Evolutionary conservation across 2,888 invertebrate genomes (phyloP).

Genomic region (Theretra japonica): DNA sequence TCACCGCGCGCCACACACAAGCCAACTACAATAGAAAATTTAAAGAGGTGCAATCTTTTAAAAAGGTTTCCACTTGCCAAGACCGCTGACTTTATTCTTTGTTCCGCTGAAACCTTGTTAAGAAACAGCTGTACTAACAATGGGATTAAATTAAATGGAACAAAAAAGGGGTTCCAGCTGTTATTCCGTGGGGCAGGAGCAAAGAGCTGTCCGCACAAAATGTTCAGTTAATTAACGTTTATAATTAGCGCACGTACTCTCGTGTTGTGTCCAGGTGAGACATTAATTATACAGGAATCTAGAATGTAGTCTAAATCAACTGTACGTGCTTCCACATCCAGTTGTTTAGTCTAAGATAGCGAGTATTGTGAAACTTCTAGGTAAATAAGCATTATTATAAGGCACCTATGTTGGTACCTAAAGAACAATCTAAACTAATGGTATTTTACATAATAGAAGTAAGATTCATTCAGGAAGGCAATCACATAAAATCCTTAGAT

Average conservation of each 20-base stretch:
- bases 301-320: neutral
- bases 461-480: too few species aligned
- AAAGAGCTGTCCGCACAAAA: conserved; percentile 26
- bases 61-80: conserved; percentile 20
- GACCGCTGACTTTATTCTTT: conserved; percentile 55
- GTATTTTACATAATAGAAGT: too few species aligned
- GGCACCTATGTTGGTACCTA: too few species aligned
- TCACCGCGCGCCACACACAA: neutral
- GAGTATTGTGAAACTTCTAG: too few species aligned
- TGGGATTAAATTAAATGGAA: conserved; percentile 71
- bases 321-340: too few species aligned
- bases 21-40: conserved; percentile 7
- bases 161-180: conserved; percentile 46
- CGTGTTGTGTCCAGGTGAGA: neutral
- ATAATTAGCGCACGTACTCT: conserved; percentile 27
- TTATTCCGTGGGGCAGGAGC: conserved; percentile 32
- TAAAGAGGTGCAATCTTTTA: conserved; percentile 13
- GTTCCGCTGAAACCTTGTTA: conserved; percentile 56
- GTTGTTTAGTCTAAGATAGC: too few species aligned
- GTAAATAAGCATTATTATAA: too few species aligned
- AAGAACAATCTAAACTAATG: too few species aligned
- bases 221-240: conserved; percentile 30
- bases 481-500: too few species aligned
- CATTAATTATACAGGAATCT: neutral
- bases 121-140: conserved; percentile 71